A percentile compares a stretch with the other conserved stretches of the same genome.
Conservation (phyloP, 2,113 vertebrate genomes). For the Alligator mississippiensis region DNA sequence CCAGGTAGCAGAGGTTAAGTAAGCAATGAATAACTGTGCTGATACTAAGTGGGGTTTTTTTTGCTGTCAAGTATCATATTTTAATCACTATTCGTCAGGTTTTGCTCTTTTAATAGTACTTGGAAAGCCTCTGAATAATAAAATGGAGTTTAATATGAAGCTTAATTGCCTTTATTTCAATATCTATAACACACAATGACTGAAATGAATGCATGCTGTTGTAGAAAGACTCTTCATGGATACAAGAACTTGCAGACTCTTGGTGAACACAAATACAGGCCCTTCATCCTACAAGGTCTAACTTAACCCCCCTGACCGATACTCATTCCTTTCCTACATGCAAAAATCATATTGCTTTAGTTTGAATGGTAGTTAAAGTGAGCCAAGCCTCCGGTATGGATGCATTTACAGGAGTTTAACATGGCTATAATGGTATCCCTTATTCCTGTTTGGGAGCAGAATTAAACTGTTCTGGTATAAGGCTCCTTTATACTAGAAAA, state of each 20-base stretch:
- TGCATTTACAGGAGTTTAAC: background rate
- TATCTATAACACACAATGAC: background rate
- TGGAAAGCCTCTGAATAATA: background rate
- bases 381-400: background rate
- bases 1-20: background rate
- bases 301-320: background rate
- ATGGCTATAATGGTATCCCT: background rate
- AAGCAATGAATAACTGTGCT: background rate
- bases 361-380: background rate
- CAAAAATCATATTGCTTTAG: background rate
- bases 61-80: background rate
- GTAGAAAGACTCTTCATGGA: background rate
- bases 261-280: background rate
- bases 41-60: background rate
- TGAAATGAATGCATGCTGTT: background rate
- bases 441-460: background rate
- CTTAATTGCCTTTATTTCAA: background rate
- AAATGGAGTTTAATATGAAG: background rate
- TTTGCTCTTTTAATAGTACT: background rate
- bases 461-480: background rate
- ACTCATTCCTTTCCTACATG: background rate
- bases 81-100: background rate
- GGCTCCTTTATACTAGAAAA: background rate
- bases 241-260: background rate
- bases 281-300: background rate